Evolutionary conservation across 2,888 invertebrate species (phyloP), one percentile per base, ranked within the genome.

Genomic region (Leucoma salicis): DNA sequence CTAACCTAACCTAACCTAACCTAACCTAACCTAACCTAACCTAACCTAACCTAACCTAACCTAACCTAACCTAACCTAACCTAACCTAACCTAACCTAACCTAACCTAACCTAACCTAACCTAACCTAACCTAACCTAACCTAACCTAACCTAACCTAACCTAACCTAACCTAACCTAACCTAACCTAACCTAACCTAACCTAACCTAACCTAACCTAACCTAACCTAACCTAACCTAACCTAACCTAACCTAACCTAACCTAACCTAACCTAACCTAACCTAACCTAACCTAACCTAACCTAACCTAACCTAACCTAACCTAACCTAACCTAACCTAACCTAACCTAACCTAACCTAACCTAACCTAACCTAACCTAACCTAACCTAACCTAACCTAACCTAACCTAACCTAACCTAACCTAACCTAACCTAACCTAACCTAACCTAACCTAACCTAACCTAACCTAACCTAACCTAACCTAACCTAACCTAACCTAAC

Each of bases 21-120:
- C 45, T 39, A 45, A 42, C 49, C 37, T 42, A 49, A 49, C 49
- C 49, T 46, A 49, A 49, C 49, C 49, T 47, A 47, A 48, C 48
- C 48, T 48, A 47, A 48, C 42, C 47, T 42, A 42, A 46, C 41
- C 46, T 39, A 39, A 46, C 46, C 42, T 42, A 46, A 47, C 47
- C 47, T 47, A 47, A 47, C 47, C 47, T 47, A 47, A 47, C 46
- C 36, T 36, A 40, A 35, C 44, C 32, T 34, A 33, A 25, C 37
- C 36, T 31, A 29, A 35, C 35, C 35, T 35, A 35, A 35, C 35
- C 35, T 35, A 35, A 35, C 35, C 35, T 35, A 35, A 35, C 35
- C 35, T 35, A 35, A 35, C 35, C 35, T 35, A 35, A 35, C 35
- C 41, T 37, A 38, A 33, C 33, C 32, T 32, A 32, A 32, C 32